Evolutionary conservation across 1,140 invertebrate species (phyloP).

Genomic region (Diorhabda elongata): DNA sequence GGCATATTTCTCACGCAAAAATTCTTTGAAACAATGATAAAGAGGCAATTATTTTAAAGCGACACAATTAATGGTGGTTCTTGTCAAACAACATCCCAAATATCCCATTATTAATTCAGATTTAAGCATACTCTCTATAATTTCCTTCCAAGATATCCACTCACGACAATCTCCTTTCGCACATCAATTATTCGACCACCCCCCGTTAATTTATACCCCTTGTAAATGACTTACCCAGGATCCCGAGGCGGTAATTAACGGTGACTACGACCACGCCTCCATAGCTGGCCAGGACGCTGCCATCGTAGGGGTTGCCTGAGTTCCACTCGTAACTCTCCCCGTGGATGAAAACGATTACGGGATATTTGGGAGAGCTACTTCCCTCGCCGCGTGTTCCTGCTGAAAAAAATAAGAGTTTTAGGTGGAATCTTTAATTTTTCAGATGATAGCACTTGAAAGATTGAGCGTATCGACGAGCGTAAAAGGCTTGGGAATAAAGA

Average conservation of each 20-base stretch:
- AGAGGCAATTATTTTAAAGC: too few relatives aligned
- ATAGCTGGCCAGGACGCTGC: conserved; percentile 85
- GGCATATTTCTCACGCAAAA: too few relatives aligned
- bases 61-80: too few relatives aligned
- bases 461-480: too few relatives aligned
- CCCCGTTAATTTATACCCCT: conserved; percentile 13
- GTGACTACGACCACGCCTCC: conserved; percentile 93
- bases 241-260: conserved; percentile 94
- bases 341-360: conserved; percentile 92
- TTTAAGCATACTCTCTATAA: not conserved
- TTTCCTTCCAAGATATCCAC: not conserved
- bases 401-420: conserved; percentile 49
- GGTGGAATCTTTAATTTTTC: conserved; percentile 4
- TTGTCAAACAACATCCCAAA: not conserved
- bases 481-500: too few relatives aligned
- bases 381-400: conserved; percentile 63
- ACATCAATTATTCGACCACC: conserved; percentile 16
- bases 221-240: conserved; percentile 73
- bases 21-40: too few relatives aligned
- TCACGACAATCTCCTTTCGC: conserved; percentile 6
- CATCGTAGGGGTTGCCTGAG: conserved; percentile 93
- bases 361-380: conserved; percentile 58
- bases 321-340: conserved; percentile 96
- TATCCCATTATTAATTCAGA: not conserved
- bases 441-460: too few relatives aligned